Conservation (phyloP, 30 jellyfish, hydroid and myxozoan genomes). For the Aurelia aurita complex sp. Pacific region DNA sequence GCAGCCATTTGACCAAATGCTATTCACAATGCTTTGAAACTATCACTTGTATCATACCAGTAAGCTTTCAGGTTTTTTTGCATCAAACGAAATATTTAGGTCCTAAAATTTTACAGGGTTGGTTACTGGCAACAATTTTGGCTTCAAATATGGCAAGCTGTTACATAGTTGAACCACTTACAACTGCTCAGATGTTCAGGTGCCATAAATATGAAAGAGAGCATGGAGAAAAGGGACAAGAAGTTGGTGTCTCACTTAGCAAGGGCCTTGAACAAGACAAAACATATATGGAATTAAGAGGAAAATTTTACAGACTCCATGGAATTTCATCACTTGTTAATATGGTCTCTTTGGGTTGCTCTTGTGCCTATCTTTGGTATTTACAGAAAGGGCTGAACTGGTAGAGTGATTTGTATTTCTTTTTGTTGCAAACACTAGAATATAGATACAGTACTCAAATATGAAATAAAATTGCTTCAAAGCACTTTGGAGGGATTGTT, state of each 20-base stretch:
- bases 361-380: conserved; percentile 57
- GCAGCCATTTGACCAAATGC: no score
- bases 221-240: conserved; percentile 61
- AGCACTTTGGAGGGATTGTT: no score
- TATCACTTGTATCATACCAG: no score
- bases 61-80: no score
- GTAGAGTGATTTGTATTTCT: neutral
- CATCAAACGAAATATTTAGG: no score
- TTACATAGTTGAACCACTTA: conserved; percentile 38
- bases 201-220: conserved; percentile 60
- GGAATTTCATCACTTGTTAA: conserved; percentile 30
- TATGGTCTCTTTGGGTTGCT: conserved; percentile 45
- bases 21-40: no score
- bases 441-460: no score
- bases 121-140: conserved; percentile 29
- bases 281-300: conserved; percentile 24
- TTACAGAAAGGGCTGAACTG: conserved; percentile 21
- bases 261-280: conserved; percentile 43
- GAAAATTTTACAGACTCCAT: conserved; percentile 49
- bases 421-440: neutral
- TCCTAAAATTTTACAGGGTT: conserved; percentile 28
- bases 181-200: conserved; percentile 57
- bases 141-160: conserved; percentile 40
- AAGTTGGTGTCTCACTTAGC: conserved; percentile 40
- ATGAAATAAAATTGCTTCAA: no score